These are phyloP conservation scores for Ctenopoma multispine DNA, from an alignment of 2,797 vertebrate species.

Conservation along the genomic window DNA sequence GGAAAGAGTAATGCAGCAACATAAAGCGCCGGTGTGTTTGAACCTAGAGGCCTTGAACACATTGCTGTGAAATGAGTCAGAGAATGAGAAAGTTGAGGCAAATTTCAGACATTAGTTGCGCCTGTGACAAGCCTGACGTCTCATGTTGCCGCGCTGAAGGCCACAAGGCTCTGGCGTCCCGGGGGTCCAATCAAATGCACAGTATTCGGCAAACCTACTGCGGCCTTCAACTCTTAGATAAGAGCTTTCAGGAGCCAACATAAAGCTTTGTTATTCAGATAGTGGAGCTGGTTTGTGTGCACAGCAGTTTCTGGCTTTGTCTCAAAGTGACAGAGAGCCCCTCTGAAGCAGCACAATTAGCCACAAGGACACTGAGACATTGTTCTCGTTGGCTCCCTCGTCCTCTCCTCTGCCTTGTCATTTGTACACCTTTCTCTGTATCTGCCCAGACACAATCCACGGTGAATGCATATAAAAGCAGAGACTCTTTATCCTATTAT, in stretches of 20 bases:
- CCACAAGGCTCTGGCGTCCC: conserved; percentile 20
- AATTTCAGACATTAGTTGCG: conserved; percentile 59
- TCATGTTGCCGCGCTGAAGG: conserved; percentile 10
- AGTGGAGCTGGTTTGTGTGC: conserved; percentile 56
- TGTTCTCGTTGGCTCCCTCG: conserved; percentile 43
- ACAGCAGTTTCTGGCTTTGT: conserved; percentile 66
- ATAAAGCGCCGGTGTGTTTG: conserved; percentile 28
- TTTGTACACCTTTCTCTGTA: conserved; percentile 10
- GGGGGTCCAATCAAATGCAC: conserved; percentile 55
- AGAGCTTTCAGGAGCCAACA: conserved; percentile 38
- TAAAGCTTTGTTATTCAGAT: conserved; percentile 59
- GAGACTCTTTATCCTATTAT: conserved; percentile 16
- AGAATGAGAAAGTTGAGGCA: conserved; percentile 52
- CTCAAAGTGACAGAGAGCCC: conserved; percentile 54
- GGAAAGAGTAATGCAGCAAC: conserved; percentile 52
- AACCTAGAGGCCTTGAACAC: conserved; percentile 35
- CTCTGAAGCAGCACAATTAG: conserved; percentile 58
- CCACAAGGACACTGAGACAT: conserved; percentile 67
- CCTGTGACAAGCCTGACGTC: conserved; percentile 14
- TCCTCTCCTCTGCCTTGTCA: conserved; percentile 33
- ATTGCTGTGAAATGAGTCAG: conserved; percentile 54
- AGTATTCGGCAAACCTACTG: conserved; percentile 45
- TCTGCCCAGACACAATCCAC: conserved; percentile 22
- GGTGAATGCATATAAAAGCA: conserved; percentile 14
- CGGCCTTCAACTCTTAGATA: conserved; percentile 61